Base-by-base conservation (phyloP, 2,888 invertebrate species). In the Drosophila aldrichi region DNA sequence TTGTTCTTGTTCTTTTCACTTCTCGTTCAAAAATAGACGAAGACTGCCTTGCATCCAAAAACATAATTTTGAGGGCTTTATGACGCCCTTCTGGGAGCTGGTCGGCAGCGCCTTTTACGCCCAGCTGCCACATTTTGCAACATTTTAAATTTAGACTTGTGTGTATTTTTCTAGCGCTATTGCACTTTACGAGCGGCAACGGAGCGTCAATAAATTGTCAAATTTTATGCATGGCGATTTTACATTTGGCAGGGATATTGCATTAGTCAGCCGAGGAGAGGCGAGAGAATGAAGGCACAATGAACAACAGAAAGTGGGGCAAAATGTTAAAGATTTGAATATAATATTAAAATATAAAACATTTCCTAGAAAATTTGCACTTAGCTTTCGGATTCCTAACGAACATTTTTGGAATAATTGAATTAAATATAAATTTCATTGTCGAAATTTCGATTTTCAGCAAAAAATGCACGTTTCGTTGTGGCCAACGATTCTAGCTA, bases 161-260 rank as follows among this genome's bases (percentile, higher is more conserved):
- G 63, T 77, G 63, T 77, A 64, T 66, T 74, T 64, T 57, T 60
- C 25, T 72, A 56, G 56, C 60, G 68, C 66, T 70, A 55, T 16
- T 73, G 67, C 67, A 79, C n/a, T 75, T 79, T 77, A 70, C 64
- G 80, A 68, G 75, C 72, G 56, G 74, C 81, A 81, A 46, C 74
- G 43, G 76, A 83, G 82, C 89, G 90, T 89, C 90, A 86, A 89
- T 91, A 91, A 90, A 90, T 90, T 90, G 90, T 88, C 87, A 90
- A 89, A 90, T 88, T 89, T 88, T 89, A 85, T 90, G 89, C 82
- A 74, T 63, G 62, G 49, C 76, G 59, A 70, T 74, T 80, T 73
- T 52, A 46, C 46, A 63, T 76, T 78, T 78, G 78, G 75, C 78
- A 75, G 57, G 16, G 32, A 46, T 51, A 64, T 69, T 34, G 20